Base-by-base conservation (phyloP, 2,113 vertebrate genomes). In the Eudyptes chrysolophus region DNA sequence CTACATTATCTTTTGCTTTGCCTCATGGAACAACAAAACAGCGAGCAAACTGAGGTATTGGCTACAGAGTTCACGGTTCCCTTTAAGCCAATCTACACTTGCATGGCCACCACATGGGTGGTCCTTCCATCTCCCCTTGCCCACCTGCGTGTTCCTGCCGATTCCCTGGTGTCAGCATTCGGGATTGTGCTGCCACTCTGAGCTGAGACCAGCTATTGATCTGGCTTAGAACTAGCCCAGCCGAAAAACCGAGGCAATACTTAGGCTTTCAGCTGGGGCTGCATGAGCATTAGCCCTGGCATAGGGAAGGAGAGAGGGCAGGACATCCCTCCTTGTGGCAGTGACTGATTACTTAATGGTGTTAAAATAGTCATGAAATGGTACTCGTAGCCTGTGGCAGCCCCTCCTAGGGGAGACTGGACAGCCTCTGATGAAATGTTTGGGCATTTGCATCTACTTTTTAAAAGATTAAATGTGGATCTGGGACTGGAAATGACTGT, bases 91-190 rank as follows among this genome's bases (percentile, higher is more conserved):
- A 5, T 27, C 48, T 19, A 8, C 10, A 6, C 13, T 40, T 12
- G 44, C 4, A 6, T 27, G 34, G 3, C 24, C 52, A 15, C 64
- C 15, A 1, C 38, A n/a, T 2, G 4, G 6, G 13, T 29, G 54
- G 4, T 57, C 34, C 40, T n/a, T 58, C 24, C 34, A 42, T 36
- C 29, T 25, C 13, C 14, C 34, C 21, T 60, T n/a, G 57, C 57
- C 57, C 30, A 16, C 30, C 61, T 27, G 20, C 4, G 13, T 55
- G n/a, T 17, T 70, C 34, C 44, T 65, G 46, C 16, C 4, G 1
- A 2, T 38, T 72, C 19, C n/a, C 44, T 51, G 34, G 44, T 46
- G 32, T 52, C 1, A 1, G 17, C 7, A 0, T 34, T 21, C 19
- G 55, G 32, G 46, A 9, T 29, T 48, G 44, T 60, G 83, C 38